A percentile compares a stretch with the other conserved stretches of the same genome.
Evolutionary conservation across 1,140 invertebrate species (phyloP).

Genomic region (Vollenhovia emeryi): DNA sequence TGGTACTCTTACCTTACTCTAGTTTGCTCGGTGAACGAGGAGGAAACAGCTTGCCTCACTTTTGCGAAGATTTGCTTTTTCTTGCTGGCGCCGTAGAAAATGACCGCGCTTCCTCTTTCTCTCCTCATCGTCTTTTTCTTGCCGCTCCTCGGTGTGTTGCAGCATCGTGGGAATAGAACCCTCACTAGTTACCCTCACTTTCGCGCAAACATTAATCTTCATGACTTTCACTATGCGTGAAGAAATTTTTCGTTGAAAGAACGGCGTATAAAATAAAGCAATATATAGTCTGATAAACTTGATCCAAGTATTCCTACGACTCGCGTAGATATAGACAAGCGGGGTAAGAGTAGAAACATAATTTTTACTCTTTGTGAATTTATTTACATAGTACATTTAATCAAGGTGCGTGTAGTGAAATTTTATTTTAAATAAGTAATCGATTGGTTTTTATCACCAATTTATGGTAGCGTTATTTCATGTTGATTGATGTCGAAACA

Average conservation of each 20-base stretch:
- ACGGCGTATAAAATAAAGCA: slow-evolving; percentile 25
- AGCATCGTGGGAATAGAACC: slow-evolving; percentile 45
- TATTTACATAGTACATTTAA: no score
- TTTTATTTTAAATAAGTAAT: not conserved
- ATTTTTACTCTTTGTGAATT: not conserved
- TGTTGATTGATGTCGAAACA: not conserved
- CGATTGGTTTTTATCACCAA: not conserved
- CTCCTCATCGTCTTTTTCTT: slow-evolving; percentile 22
- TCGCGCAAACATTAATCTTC: slow-evolving; percentile 70
- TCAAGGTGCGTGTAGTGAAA: not conserved
- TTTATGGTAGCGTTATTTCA: not conserved
- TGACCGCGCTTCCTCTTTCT: slow-evolving; percentile 56
- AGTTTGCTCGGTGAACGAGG: slow-evolving; percentile 43
- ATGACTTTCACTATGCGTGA: slow-evolving; percentile 62
- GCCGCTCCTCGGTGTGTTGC: slow-evolving; percentile 37
- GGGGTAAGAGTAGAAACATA: not conserved
- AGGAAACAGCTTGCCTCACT: slow-evolving; percentile 55
- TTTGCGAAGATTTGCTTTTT: slow-evolving; percentile 45
- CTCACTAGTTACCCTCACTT: slow-evolving; percentile 44
- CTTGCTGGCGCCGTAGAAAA: slow-evolving; percentile 52
- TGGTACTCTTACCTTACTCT: slow-evolving; percentile 49
- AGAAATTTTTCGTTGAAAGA: slow-evolving; percentile 45
- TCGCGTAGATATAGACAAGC: not conserved
- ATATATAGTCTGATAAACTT: slow-evolving; percentile 17
- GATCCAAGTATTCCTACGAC: not conserved